Conservation (phyloP, 2,888 invertebrate genomes). For the Heliconius cydno region DNA sequence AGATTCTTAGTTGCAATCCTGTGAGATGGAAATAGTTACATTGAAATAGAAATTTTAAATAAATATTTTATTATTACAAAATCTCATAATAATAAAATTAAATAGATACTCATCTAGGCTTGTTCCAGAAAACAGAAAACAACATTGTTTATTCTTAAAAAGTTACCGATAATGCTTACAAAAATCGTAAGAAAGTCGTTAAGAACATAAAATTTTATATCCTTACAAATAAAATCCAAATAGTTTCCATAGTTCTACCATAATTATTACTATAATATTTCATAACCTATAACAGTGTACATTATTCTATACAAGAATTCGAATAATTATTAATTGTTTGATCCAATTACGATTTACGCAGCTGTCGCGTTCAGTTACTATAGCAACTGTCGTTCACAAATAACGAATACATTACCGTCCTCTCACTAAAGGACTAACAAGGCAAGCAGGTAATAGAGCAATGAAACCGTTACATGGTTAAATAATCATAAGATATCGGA, state of each 20-base stretch:
- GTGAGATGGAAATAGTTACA: background rate
- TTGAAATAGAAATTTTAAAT: background rate
- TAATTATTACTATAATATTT: constrained; percentile 11
- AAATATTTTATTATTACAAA: background rate
- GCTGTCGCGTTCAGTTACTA: constrained; percentile 64
- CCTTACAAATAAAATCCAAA: background rate
- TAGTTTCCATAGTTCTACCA: constrained; percentile 6
- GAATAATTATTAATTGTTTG: constrained; percentile 73
- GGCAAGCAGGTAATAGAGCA: constrained; percentile 25
- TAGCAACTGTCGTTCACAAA: constrained; percentile 50
- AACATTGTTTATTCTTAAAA: background rate
- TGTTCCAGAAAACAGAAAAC: background rate
- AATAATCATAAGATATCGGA: constrained; percentile 21
- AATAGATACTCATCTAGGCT: no score
- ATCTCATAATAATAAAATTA: no score
- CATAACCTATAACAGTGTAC: constrained; percentile 25
- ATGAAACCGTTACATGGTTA: constrained; percentile 28
- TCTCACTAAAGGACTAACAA: constrained; percentile 32
- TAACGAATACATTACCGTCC: constrained; percentile 32
- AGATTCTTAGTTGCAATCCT: constrained; percentile 18
- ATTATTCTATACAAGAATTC: constrained; percentile 69
- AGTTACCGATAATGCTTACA: background rate
- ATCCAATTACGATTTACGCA: constrained; percentile 66
- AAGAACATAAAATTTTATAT: background rate
- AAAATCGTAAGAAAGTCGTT: background rate